These are phyloP conservation scores for Limenitis camilla DNA, from an alignment of 2,888 invertebrate genomes.

Conservation along the genomic window DNA sequence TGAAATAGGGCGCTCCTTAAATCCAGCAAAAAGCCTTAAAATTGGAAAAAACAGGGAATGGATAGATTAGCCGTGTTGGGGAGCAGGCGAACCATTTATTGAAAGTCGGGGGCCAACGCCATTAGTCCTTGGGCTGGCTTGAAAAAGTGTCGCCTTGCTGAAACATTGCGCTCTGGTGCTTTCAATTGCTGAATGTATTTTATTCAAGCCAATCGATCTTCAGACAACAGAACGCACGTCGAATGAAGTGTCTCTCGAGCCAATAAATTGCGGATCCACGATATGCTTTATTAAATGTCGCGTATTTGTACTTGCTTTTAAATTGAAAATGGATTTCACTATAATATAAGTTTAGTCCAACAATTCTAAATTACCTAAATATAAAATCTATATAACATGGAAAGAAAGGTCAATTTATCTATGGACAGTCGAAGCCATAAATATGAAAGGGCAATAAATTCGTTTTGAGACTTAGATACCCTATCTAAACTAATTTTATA, in stretches of 20 bases:
- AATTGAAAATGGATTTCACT: too few species aligned
- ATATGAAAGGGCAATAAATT: too few species aligned
- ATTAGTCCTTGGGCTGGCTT: constrained; percentile 59
- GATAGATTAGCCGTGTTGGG: constrained; percentile 50
- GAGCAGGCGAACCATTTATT: constrained; percentile 54
- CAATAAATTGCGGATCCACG: constrained; percentile 64
- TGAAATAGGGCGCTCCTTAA: constrained; percentile 13
- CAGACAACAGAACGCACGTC: constrained; percentile 64
- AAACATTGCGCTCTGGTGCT: constrained; percentile 62
- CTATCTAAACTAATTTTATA: too few species aligned
- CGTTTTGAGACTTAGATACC: too few species aligned
- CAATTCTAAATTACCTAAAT: too few species aligned
- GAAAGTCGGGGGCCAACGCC: constrained; percentile 63
- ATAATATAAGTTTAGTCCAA: too few species aligned
- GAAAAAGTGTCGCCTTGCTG: constrained; percentile 67
- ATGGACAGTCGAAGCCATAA: too few species aligned
- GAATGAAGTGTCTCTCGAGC: constrained; percentile 65
- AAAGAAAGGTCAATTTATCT: too few species aligned
- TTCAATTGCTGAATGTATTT: constrained; percentile 71
- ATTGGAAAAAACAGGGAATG: constrained; percentile 25
- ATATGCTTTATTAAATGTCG: constrained; percentile 56
- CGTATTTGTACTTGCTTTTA: too few species aligned
- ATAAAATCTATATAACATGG: too few species aligned
- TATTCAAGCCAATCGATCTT: constrained; percentile 69
- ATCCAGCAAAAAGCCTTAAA: constrained; percentile 18